A percentile compares a stretch with the other conserved stretches of the same genome.
Conservation (phyloP, 2,888 invertebrate genomes). For the Rapana venosa region DNA sequence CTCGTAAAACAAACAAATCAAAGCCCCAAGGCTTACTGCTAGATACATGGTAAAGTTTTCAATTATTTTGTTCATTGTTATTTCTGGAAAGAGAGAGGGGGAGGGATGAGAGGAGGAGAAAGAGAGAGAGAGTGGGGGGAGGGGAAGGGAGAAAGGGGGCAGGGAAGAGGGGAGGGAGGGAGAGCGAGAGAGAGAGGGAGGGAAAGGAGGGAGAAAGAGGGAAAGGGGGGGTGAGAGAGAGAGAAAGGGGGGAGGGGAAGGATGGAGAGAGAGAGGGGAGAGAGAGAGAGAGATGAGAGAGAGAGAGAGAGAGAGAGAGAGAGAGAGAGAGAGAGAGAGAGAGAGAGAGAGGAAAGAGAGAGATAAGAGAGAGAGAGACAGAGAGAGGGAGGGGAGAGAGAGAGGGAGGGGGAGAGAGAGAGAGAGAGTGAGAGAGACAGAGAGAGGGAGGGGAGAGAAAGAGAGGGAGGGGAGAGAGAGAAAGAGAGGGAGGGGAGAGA, state of each 20-base stretch:
- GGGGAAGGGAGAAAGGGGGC: too few species aligned
- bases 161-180: too few species aligned
- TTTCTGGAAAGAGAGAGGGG: neutral
- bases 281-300: neutral
- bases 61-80: neutral
- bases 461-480: neutral
- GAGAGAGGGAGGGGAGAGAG: too few species aligned
- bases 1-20: neutral
- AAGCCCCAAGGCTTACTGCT: neutral
- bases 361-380: too few species aligned
- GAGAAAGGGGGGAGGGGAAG: too few species aligned
- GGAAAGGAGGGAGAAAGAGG: neutral
- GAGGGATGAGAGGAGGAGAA: neutral
- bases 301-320: neutral
- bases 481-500: neutral
- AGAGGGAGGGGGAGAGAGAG: neutral
- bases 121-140: too few species aligned
- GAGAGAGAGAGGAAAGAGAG: slow-evolving; percentile 49
- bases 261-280: neutral
- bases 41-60: neutral
- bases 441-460: neutral
- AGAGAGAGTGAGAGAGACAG: slow-evolving; percentile 1
- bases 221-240: too few species aligned
- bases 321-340: neutral
- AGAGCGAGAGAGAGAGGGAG: neutral